These are phyloP conservation scores for Camarhynchus parvulus DNA, from an alignment of 2,113 vertebrate genomes.

Conservation along the genomic window DNA sequence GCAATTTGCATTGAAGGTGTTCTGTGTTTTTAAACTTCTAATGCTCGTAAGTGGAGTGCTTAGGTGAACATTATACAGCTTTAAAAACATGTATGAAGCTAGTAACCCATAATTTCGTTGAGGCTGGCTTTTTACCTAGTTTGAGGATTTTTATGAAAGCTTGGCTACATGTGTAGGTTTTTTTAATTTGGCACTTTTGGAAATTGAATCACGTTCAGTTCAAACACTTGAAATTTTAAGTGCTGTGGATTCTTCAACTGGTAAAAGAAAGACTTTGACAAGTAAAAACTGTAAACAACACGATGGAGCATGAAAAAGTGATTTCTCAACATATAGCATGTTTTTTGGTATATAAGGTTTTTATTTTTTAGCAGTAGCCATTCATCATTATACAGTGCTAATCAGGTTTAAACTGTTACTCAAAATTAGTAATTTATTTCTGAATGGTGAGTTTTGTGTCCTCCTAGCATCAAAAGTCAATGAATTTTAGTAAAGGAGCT, in stretches of 20 bases:
- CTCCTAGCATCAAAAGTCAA: conserved; percentile 13
- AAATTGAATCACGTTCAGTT: conserved; percentile 46
- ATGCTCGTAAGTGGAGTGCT: conserved; percentile 72
- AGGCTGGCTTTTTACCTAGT: conserved; percentile 43
- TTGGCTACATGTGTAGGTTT: conserved; percentile 40
- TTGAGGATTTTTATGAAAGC: conserved; percentile 45
- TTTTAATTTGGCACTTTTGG: conserved; percentile 60
- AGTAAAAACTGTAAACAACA: conserved; percentile 48
- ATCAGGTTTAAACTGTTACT: conserved; percentile 49
- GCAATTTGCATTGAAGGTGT: conserved; percentile 61
- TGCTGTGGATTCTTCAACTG: conserved; percentile 55
- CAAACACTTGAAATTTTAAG: conserved; percentile 46
- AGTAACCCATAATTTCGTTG: conserved; percentile 35
- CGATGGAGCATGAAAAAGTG: conserved; percentile 72
- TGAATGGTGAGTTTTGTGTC: neutral
- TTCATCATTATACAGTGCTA: conserved; percentile 55
- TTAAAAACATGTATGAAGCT: conserved; percentile 60
- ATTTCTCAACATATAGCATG: conserved; percentile 72
- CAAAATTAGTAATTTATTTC: conserved; percentile 29
- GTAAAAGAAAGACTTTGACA: conserved; percentile 47
- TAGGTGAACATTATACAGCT: conserved; percentile 70
- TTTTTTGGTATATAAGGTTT: conserved; percentile 64
- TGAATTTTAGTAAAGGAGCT: conserved; percentile 16
- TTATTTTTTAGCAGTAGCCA: conserved; percentile 71
- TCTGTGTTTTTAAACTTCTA: conserved; percentile 67